A percentile compares a stretch with the other conserved stretches of the same genome.
phyloP scores from a whole-genome alignment of 2,113 vertebrate species.

The Pholis gunnellus region DNA sequence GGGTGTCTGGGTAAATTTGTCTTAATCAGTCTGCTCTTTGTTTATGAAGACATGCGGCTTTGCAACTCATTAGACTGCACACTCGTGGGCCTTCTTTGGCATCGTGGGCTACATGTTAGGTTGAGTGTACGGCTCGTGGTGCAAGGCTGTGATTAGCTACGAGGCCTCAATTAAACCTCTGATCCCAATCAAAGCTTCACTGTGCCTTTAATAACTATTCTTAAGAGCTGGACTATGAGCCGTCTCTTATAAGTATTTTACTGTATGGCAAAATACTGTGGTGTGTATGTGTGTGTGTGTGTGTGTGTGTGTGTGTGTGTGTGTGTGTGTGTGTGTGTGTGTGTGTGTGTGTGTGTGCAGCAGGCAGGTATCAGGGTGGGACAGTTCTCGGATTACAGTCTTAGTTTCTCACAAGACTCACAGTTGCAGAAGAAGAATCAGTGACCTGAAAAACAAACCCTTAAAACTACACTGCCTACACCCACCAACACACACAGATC shows the following conservation, averaged over 20 bases:
- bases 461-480: slow-evolving; percentile 28
- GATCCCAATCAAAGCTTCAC: slow-evolving; percentile 1
- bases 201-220: neutral
- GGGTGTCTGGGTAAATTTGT: neutral
- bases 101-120: neutral
- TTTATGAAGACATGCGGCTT: slow-evolving; percentile 19
- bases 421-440: slow-evolving; percentile 23
- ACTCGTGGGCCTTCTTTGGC: neutral
- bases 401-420: slow-evolving; percentile 29
- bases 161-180: slow-evolving; percentile 12
- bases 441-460: slow-evolving; percentile 26
- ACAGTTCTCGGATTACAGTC: slow-evolving; percentile 33
- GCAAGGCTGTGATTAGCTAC: slow-evolving; percentile 6
- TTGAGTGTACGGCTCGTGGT: neutral
- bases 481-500: neutral
- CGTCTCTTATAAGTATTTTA: neutral
- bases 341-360: slow-evolving; percentile 2
- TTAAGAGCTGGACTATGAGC: neutral
- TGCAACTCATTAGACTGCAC: slow-evolving; percentile 26
- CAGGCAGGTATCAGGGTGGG: slow-evolving; percentile 15
- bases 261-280: neutral
- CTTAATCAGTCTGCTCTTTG: slow-evolving; percentile 23
- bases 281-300: neutral
- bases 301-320: neutral
- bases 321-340: neutral